These are phyloP conservation scores for Vanessa cardui DNA, from an alignment of 2,888 invertebrate species.

Conservation along the genomic window DNA sequence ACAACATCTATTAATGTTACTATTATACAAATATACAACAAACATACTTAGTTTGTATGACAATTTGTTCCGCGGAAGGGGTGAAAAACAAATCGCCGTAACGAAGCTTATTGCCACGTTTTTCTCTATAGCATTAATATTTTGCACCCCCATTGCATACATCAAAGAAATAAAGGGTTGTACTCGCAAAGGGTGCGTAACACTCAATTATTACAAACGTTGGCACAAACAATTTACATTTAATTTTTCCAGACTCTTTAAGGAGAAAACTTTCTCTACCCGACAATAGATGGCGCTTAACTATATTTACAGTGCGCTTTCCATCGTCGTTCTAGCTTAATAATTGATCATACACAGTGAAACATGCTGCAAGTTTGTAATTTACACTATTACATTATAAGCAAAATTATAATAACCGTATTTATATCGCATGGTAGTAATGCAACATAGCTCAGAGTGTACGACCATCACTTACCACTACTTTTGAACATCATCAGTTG, in stretches of 20 bases:
- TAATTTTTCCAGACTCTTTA: conserved; percentile 50
- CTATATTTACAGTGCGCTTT: conserved; percentile 63
- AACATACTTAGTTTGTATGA: conserved; percentile 70
- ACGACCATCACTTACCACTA: conserved; percentile 65
- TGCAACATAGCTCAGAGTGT: conserved; percentile 58
- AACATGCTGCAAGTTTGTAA: conserved; percentile 47
- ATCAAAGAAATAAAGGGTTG: conserved; percentile 81
- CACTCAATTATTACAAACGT: conserved; percentile 79
- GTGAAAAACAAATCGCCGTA: conserved; percentile 73
- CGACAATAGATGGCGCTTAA: conserved; percentile 75
- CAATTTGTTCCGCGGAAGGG: conserved; percentile 65
- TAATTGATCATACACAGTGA: conserved; percentile 62
- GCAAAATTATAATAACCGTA: conserved; percentile 34
- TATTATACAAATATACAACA: conserved; percentile 68
- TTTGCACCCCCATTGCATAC: conserved; percentile 77
- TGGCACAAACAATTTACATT: conserved; percentile 80
- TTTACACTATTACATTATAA: conserved; percentile 42
- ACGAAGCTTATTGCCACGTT: conserved; percentile 75
- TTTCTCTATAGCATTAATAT: conserved; percentile 74
- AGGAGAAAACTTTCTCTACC: conserved; percentile 60
- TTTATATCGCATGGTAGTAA: conserved; percentile 42
- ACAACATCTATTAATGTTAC: conserved; percentile 67
- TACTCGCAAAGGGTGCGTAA: conserved; percentile 71
- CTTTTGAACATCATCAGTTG: conserved; percentile 82
- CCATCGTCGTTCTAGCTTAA: conserved; percentile 52